A percentile compares a stretch with the other conserved stretches of the same genome.
These are phyloP conservation scores for Chironomus tentans DNA, from an alignment of 2,888 invertebrate genomes.

Conservation along the genomic window DNA sequence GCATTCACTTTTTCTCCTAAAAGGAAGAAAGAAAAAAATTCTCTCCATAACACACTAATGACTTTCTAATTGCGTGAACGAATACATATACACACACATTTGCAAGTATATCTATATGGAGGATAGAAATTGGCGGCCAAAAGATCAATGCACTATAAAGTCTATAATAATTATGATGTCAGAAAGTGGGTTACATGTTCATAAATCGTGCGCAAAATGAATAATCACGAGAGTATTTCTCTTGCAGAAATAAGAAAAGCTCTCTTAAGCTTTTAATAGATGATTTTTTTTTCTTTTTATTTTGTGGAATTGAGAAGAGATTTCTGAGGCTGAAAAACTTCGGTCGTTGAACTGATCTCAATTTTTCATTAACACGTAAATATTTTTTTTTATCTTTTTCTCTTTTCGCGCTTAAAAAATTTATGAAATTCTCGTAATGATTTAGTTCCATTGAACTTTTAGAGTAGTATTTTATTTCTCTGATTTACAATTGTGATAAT, in stretches of 20 bases:
- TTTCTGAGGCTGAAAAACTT: neutral
- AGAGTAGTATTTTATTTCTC: too few species aligned
- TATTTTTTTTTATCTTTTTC: neutral
- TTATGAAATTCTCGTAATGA: too few species aligned
- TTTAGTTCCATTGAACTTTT: too few species aligned
- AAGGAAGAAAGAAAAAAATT: too few species aligned
- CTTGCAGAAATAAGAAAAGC: neutral
- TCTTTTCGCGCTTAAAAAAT: too few species aligned
- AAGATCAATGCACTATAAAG: conserved; percentile 4
- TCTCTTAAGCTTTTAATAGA: neutral
- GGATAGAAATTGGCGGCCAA: neutral
- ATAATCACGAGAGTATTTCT: neutral
- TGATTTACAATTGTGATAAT: too few species aligned
- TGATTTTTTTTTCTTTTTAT: neutral
- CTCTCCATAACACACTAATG: neutral
- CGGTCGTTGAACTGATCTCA: conserved; percentile 26
- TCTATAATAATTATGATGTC: neutral
- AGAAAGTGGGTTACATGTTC: conserved; percentile 2
- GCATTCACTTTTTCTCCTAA: too few species aligned
- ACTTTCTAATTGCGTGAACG: neutral
- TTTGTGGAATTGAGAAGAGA: neutral
- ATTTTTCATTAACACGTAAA: conserved; percentile 1
- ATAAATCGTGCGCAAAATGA: conserved; percentile 1
- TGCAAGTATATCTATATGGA: too few species aligned
- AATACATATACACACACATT: too few species aligned